Percentiles rank a stretch among this genome's conserved stretches.
Conservation (phyloP, 2,888 invertebrate genomes). For the Lasioglossum marginatum region DNA sequence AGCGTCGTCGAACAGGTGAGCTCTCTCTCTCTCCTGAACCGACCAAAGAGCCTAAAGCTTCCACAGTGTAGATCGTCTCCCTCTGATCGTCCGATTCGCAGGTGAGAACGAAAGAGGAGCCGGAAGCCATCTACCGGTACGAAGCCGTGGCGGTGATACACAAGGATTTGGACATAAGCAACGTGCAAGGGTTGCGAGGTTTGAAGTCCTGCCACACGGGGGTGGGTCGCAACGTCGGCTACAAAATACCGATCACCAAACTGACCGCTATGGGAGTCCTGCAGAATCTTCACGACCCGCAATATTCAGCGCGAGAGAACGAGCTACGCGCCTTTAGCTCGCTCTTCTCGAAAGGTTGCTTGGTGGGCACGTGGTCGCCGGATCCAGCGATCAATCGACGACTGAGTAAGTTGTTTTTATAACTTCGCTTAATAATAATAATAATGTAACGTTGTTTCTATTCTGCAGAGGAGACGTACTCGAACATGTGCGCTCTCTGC, state of each 20-base stretch:
- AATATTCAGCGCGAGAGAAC: conserved; percentile 90
- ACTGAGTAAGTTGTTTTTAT: conserved; percentile 87
- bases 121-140: conserved; percentile 89
- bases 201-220: conserved; percentile 95
- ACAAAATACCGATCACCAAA: conserved; percentile 92
- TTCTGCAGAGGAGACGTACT: conserved; percentile 89
- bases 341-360: conserved; percentile 93
- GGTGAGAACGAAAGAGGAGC: conserved; percentile 91
- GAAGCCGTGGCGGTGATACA: conserved; percentile 93
- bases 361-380: conserved; percentile 94
- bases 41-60: not conserved
- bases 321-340: conserved; percentile 92
- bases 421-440: too few species aligned
- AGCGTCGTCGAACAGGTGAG: conserved; percentile 78
- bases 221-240: conserved; percentile 94
- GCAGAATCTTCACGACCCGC: conserved; percentile 89
- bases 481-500: conserved; percentile 92
- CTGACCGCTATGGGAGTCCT: conserved; percentile 90
- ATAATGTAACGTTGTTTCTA: not conserved
- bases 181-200: conserved; percentile 89
- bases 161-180: conserved; percentile 89
- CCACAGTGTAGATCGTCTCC: not conserved
- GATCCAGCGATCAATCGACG: conserved; percentile 89
- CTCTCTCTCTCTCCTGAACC: too few species aligned
- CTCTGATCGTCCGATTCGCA: conserved; percentile 28